phyloP scores from a whole-genome alignment of 2,888 invertebrate species.

The Slavum lentiscoides region DNA sequence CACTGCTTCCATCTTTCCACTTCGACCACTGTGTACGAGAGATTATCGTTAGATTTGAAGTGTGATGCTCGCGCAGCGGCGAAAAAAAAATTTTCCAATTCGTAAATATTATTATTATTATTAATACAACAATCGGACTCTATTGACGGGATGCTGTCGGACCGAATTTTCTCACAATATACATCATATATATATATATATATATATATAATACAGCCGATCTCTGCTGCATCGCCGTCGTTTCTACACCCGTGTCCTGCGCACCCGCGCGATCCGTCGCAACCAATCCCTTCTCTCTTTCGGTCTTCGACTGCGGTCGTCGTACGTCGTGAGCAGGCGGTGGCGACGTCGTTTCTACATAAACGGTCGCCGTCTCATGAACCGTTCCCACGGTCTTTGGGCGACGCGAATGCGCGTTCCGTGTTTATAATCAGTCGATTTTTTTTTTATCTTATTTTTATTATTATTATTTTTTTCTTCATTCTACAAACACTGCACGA shows the following conservation, averaged over 20 bases:
- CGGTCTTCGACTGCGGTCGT: not conserved
- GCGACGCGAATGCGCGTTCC: conserved; percentile 43
- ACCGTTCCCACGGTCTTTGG: conserved; percentile 51
- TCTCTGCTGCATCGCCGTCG: not conserved
- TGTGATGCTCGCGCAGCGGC: no score
- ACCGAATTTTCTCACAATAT: conserved; percentile 9
- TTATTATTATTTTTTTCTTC: no score
- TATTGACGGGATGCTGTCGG: conserved; percentile 14
- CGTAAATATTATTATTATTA: no score
- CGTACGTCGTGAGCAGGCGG: conserved; percentile 34
- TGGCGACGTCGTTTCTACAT: not conserved
- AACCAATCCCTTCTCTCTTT: no score
- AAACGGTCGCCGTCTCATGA: conserved; percentile 14
- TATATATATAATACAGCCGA: not conserved
- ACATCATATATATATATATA: no score
- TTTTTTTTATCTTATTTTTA: conserved; percentile 1
- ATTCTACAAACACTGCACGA: conserved; percentile 14
- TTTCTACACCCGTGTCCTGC: not conserved
- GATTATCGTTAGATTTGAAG: no score
- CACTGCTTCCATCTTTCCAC: no score
- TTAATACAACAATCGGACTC: conserved; percentile 33
- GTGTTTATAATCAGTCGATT: conserved; percentile 33
- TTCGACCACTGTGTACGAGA: no score
- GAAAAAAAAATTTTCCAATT: no score
- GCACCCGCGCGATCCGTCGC: not conserved